Percentiles rank a stretch among this genome's conserved stretches.
Evolutionary conservation across 2,888 invertebrate genomes (phyloP).

Genomic region (Galeruca laticollis): DNA sequence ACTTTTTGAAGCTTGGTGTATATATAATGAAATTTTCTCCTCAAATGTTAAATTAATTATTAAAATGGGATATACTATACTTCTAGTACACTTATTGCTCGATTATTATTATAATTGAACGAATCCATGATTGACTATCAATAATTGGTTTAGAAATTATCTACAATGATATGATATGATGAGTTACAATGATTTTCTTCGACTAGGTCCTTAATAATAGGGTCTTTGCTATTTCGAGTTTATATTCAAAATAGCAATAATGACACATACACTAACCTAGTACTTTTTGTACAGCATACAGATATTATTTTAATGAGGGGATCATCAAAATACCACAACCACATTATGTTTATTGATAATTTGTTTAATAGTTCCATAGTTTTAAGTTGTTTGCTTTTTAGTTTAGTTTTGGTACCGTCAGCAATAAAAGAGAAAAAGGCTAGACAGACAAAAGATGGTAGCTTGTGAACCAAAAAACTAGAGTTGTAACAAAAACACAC

Average conservation of each 20-base stretch:
- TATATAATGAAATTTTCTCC: neutral
- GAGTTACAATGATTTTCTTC: conserved; percentile 27
- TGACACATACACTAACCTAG: conserved; percentile 19
- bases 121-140: conserved; percentile 52
- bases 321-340: neutral
- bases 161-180: conserved; percentile 43
- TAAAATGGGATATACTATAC: conserved; percentile 22
- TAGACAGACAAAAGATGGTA: no score
- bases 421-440: no score
- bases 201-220: conserved; percentile 22
- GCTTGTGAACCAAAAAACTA: no score
- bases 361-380: no score
- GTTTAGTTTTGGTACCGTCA: no score
- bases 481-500: no score
- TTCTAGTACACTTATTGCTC: conserved; percentile 53
- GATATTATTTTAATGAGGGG: neutral
- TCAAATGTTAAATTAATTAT: neutral
- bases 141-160: conserved; percentile 45
- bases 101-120: conserved; percentile 50
- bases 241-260: conserved; percentile 25
- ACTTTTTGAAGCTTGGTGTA: neutral
- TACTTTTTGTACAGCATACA: conserved; percentile 15
- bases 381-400: no score
- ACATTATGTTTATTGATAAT: no score
- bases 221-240: conserved; percentile 19